phyloP scores from a whole-genome alignment of 2,113 vertebrate genomes.

The Maccullochella peelii region DNA sequence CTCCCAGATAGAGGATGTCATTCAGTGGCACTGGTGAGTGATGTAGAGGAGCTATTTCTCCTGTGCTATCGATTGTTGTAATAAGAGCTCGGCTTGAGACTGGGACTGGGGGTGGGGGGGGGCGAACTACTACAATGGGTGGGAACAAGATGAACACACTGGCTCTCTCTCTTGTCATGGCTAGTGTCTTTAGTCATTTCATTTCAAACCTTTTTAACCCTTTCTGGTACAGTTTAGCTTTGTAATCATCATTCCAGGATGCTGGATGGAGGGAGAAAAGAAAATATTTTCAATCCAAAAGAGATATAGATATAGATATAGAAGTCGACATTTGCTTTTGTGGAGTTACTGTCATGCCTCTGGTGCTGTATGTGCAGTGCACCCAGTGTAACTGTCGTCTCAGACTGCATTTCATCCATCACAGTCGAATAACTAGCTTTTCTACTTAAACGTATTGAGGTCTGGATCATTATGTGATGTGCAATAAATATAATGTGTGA shows the following conservation, averaged over 20 bases:
- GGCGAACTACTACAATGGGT: slow-evolving; percentile 43
- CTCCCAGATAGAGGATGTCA: neutral
- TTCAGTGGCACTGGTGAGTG: neutral
- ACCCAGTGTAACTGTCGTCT: neutral
- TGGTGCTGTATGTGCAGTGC: neutral
- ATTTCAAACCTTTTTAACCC: neutral
- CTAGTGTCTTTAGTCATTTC: neutral
- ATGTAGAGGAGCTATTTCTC: neutral
- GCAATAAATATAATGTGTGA: neutral
- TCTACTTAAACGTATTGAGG: neutral
- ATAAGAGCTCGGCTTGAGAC: slow-evolving; percentile 20
- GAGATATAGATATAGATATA: too few species aligned
- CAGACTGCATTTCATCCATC: slow-evolving; percentile 10
- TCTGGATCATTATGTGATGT: neutral
- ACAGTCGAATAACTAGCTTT: neutral
- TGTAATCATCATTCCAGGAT: neutral
- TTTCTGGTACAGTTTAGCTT: neutral
- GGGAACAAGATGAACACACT: slow-evolving; percentile 28
- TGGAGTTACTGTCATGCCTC: neutral
- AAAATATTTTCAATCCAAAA: neutral
- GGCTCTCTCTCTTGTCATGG: neutral
- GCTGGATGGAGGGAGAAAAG: neutral
- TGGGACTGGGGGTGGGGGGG: neutral
- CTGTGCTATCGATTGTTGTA: slow-evolving; percentile 14
- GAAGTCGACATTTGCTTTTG: neutral